Conservation (phyloP, 2,797 vertebrate genomes). For the Chaunax sp. region DNA sequence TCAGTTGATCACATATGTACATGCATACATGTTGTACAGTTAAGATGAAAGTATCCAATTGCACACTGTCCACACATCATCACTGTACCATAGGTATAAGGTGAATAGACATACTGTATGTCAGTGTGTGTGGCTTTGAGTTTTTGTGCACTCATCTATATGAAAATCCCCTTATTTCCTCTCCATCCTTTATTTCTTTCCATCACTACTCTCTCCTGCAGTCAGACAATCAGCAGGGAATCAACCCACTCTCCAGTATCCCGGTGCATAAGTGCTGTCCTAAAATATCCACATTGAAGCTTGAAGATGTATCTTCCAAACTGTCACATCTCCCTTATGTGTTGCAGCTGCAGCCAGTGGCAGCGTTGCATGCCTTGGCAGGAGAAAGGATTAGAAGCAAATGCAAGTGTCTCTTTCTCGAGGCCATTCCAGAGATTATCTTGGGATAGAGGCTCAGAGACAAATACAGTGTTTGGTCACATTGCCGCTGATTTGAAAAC, state of each 20-base stretch:
- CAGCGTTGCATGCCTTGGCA: slow-evolving; percentile 38
- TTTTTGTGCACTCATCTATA: too few species aligned
- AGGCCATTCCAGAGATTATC: slow-evolving; percentile 60
- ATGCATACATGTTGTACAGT: too few species aligned
- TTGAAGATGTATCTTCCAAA: slow-evolving; percentile 38
- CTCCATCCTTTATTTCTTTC: slow-evolving; percentile 26
- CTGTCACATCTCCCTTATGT: slow-evolving; percentile 49
- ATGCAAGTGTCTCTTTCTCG: slow-evolving; percentile 47
- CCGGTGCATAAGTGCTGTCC: slow-evolving; percentile 51
- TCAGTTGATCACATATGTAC: too few species aligned
- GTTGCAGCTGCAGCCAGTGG: slow-evolving; percentile 44
- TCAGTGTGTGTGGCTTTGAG: too few species aligned
- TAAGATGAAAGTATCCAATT: too few species aligned
- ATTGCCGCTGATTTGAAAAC: slow-evolving; percentile 37
- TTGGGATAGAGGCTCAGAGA: slow-evolving; percentile 52
- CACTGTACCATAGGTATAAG: too few species aligned
- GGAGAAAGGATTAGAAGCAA: slow-evolving; percentile 56
- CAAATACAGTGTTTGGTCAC: slow-evolving; percentile 49
- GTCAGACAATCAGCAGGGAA: slow-evolving; percentile 17
- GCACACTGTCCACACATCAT: too few species aligned
- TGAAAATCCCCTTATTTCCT: slow-evolving; percentile 26
- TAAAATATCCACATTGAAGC: slow-evolving; percentile 61
- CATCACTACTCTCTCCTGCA: slow-evolving; percentile 35
- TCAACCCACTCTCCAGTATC: too few species aligned
- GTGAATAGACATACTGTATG: too few species aligned